Percentiles rank a stretch among this genome's conserved stretches.
Evolutionary conservation across 2,888 invertebrate genomes (phyloP).

Genomic region (Teinopalpus imperialis): DNA sequence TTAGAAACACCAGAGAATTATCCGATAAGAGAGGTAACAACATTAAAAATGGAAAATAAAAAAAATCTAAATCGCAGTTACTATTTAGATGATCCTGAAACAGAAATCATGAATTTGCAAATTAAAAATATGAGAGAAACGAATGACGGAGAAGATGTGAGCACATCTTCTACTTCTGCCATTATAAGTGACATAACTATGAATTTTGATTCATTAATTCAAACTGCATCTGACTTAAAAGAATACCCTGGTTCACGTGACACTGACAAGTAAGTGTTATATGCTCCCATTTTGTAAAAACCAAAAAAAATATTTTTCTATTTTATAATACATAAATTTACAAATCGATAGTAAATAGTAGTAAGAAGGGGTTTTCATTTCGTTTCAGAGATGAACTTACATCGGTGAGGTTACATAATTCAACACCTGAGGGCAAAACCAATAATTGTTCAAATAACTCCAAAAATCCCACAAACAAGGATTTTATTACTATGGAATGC

Average conservation of each 20-base stretch:
- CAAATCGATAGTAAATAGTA: no score
- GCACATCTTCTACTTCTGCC: conserved; percentile 45
- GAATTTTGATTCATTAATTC: conserved; percentile 12
- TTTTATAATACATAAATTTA: no score
- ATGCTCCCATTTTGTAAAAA: no score
- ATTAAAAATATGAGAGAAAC: conserved; percentile 41
- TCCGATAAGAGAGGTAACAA: conserved; percentile 31
- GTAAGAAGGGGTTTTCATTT: no score
- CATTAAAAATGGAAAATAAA: conserved; percentile 37
- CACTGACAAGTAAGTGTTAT: conserved; percentile 16
- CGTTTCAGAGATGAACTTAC: conserved; percentile 6
- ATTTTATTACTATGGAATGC: conserved; percentile 47
- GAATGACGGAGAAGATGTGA: conserved; percentile 36
- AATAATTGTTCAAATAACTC: conserved; percentile 34
- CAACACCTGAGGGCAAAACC: conserved; percentile 22
- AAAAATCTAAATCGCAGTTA: conserved; percentile 56
- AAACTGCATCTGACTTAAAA: conserved; percentile 32
- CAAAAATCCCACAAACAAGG: conserved; percentile 37
- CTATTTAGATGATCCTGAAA: conserved; percentile 60
- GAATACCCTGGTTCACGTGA: conserved; percentile 22
- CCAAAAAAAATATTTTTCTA: no score
- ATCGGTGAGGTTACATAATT: conserved; percentile 1
- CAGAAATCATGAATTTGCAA: conserved; percentile 56
- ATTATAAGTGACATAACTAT: conserved; percentile 43
- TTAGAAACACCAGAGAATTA: not conserved